phyloP scores from a whole-genome alignment of 2,113 vertebrate species.

The Hemibagrus wyckioides region DNA sequence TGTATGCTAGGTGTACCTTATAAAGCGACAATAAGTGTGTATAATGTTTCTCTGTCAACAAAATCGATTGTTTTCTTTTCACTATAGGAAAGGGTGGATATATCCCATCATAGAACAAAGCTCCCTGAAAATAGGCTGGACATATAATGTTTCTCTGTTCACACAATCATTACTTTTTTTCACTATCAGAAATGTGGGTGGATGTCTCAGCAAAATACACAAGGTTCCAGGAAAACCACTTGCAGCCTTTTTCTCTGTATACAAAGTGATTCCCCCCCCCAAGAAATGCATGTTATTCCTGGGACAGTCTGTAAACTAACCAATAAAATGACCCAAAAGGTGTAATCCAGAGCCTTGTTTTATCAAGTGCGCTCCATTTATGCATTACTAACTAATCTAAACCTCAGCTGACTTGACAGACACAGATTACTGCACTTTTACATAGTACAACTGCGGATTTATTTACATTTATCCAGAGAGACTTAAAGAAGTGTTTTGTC shows the following conservation, averaged over 20 bases:
- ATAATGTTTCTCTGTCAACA: slow-evolving; percentile 10
- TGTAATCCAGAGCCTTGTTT: neutral
- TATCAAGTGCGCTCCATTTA: neutral
- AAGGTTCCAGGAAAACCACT: neutral
- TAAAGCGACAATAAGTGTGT: neutral
- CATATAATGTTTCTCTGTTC: neutral
- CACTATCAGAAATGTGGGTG: neutral
- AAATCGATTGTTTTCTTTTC: neutral
- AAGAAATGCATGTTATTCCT: no score
- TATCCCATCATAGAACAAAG: neutral
- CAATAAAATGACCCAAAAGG: neutral
- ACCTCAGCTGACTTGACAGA: neutral
- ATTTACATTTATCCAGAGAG: neutral
- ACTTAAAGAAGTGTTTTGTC: no score
- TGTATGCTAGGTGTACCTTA: neutral
- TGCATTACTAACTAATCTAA: neutral
- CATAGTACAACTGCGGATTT: neutral
- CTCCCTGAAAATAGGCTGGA: neutral
- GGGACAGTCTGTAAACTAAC: neutral
- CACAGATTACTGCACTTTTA: neutral
- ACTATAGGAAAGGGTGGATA: neutral
- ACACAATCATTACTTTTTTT: neutral
- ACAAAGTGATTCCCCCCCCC: neutral
- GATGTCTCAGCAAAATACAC: neutral
- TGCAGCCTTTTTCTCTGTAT: neutral